A percentile compares a stretch with the other conserved stretches of the same genome.
phyloP scores from a whole-genome alignment of 1,140 invertebrate genomes.

The Zaprionus camerounensis region DNA sequence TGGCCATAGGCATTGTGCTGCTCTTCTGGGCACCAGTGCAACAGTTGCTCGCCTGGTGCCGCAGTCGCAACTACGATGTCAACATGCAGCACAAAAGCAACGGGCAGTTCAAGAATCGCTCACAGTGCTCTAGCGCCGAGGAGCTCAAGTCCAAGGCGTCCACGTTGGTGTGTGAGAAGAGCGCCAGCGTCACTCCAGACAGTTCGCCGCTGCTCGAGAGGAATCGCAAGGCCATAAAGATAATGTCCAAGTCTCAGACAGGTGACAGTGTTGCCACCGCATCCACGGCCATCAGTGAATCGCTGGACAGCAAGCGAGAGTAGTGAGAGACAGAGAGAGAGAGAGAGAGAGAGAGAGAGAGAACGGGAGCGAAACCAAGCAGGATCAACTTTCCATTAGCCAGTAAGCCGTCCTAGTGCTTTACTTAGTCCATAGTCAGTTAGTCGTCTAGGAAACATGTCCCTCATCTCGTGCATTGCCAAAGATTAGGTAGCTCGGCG shows the following conservation, averaged over 20 bases:
- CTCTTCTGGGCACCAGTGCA: conserved; percentile 69
- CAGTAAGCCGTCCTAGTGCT: conserved; percentile 76
- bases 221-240: conserved; percentile 14
- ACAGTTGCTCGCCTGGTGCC: conserved; percentile 46
- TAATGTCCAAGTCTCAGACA: conserved; percentile 62
- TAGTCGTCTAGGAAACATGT: conserved; percentile 40
- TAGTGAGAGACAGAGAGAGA: conserved; percentile 13
- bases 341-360: too few relatives aligned
- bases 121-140: conserved; percentile 65
- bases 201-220: conserved; percentile 60
- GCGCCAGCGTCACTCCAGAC: conserved; percentile 46
- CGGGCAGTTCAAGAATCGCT: conserved; percentile 63
- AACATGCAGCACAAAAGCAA: conserved; percentile 60
- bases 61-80: conserved; percentile 53
- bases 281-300: conserved; percentile 55
- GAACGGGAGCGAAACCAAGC: background rate
- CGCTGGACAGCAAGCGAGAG: conserved; percentile 39
- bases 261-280: conserved; percentile 62
- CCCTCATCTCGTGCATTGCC: conserved; percentile 42
- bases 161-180: conserved; percentile 52
- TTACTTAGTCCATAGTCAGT: conserved; percentile 61
- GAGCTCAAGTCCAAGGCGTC: conserved; percentile 68
- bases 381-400: conserved; percentile 46
- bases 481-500: conserved; percentile 59
- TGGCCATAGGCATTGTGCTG: conserved; percentile 72